Evolutionary conservation across 2,797 vertebrate genomes (phyloP), one percentile per base, ranked within the genome.

Genomic region (Tokudaia muenninki): DNA sequence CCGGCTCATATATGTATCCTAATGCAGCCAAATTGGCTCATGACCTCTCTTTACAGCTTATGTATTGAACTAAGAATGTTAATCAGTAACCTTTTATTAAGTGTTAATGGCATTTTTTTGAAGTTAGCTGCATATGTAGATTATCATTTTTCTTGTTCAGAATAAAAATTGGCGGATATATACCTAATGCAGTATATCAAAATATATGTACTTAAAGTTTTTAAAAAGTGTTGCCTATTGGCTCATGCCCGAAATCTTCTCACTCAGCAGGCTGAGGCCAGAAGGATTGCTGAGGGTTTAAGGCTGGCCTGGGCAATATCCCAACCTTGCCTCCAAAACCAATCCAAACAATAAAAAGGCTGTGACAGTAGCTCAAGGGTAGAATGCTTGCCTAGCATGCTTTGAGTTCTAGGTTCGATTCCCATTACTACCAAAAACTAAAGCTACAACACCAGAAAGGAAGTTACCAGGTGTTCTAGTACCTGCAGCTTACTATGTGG

Each of bases 61-160:
- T 50, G 24, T 70, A 34, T 12, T 95, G 47, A 96, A 96, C 93
- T 92, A 74, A 83, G 92, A 92, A 75, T 44, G 52, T 57, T 90
- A 65, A 79, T 77, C 16, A 41, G 21, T 22, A 90, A 47, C 41
- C 9, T 94, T 94, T 89, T 82, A n/a, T 74, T 95, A 31, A 67
- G 13, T 94, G 22, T 2, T 67, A 31, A 31, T 47, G 17, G 37
- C 29, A 1, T 52, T 86, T 94, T 88, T 74, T 37, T 94, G 67
- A 90, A 87, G 52, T 65, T 37, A 90, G n/a, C 81, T 89, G 47
- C 82, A 13, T 77, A 50, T 47, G 17, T 50, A 34, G 17, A 50
- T 22, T 84, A 59, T 12, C 24, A 63, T 93, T 97, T 95, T 97
- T 97, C 21, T 86, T 87, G 63, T 14, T 94, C 21, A 93, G 44